Evolutionary conservation across 2,888 invertebrate species (phyloP), one percentile per base, ranked within the genome.

Genomic region (Andrena trimmerana): DNA sequence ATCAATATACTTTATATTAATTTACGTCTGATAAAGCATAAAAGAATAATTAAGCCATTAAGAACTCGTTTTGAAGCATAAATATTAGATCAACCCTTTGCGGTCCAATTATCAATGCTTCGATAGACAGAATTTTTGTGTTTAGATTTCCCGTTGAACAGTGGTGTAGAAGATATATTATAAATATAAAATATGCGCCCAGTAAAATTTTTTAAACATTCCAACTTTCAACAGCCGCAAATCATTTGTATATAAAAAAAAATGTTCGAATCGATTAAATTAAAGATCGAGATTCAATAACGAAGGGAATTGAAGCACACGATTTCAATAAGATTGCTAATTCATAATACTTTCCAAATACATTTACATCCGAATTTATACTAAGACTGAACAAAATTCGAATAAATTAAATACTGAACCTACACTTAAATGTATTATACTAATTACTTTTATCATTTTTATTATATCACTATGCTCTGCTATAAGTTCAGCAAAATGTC

Each of bases 1-100:
- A 81, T 60, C 20, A 59, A 60, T 62, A 67, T 31, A 67, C 13
- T 71, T 10, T 63, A 54, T 71, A 81, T 72, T 68, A 81, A 31
- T 68, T 72, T 81, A 81, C 57, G 81, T 81, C 81, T 68, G 57
- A 80, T 68, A 81, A 81, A 72, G 81, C 73, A 63, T 81, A 63
- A 68, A 76, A 68, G 63, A 63, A 81, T 72, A 67, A 71, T 71
- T 72, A 81, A 81, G 72, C 68, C 68, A 68, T 72, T 57, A 59
- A 80, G 80, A 79, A 63, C 62, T 81, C 63, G 57, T 68, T 65
- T 57, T 72, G 57, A 68, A 63, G 36, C 62, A 70, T 81, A 63
- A 72, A 63, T 72, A 29, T 68, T 70, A 8, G 48, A 81, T 81
- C 72, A 81, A 81, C 81, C 68, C 81, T 81, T 81, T 81, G 81